Base-by-base conservation (phyloP, 2,797 vertebrate species). In the Rhabdomys pumilio region DNA sequence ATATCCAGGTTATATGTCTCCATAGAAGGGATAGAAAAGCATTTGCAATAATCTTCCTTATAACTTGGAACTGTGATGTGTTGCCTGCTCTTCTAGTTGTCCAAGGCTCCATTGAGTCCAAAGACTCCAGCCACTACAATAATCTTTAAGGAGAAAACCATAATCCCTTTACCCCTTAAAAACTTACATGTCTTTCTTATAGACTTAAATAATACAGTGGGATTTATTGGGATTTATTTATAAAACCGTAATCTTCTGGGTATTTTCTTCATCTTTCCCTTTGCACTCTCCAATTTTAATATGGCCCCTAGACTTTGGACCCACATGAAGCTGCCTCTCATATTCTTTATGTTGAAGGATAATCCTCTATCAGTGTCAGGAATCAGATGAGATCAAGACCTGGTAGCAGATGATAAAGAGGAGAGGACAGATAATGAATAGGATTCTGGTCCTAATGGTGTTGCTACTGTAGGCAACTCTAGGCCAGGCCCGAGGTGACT, bases 121-220 rank as follows among this genome's bases (percentile, higher is more conserved):
- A 79, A 96, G 41, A 15, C 0, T n/a, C 73, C 41, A 61, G 83
- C 47, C 8, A 29, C 50, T 79, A 34, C 47, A 83, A 89, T 95
- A 76, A 95, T 29, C 15, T 91, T 86, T 63, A 11, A 89, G 65
- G 11, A 91, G 41, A 87, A 83, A 83, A 93, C 2, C 79, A 8
- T 65, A 90, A 94, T 65, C 67, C 9, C 7, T 31, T 76, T 61
- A 34, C 38, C 59, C 41, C 31, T 92, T 77, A 72, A 11, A 65
- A 34, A 22, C 79, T 44, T 67, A 89, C 91, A 67, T 69, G 55
- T 63, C 69, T 93, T 80, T 50, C 24, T 67, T 94, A 67, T 26
- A 26, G 50, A 9, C 67, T 72, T 72, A 72, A 72, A 72, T 72
- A 72, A 3, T 50, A n/a, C 26, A 55, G 24, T 69, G 1, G 8